Base-by-base conservation (phyloP, 2,888 invertebrate genomes). In the Melieria picta region DNA sequence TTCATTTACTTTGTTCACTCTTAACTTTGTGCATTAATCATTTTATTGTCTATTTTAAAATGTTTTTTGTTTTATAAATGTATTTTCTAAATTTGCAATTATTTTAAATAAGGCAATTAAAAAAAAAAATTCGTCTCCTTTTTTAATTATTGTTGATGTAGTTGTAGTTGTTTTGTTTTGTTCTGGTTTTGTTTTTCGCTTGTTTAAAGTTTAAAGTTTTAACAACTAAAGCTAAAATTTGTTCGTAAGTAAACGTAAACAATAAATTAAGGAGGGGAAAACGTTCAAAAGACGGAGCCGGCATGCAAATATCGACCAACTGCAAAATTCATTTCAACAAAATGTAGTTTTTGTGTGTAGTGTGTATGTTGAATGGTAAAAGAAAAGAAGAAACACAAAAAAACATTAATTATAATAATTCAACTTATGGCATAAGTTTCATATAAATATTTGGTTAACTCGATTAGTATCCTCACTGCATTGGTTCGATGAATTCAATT, bases 291-390 rank as follows among this genome's bases (percentile, higher is more conserved):
- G 84, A 87, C 87, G 87, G 87, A 87, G 86, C 87, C 87, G 84
- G 87, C 87, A 87, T 87, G 87, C 87, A 87, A 87, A 86, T 84
- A 87, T 85, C 87, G 87, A 87, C 87, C 87, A 87, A 87, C 87
- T 87, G 87, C 76, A 87, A 87, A 86, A 84, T 85, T 83, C 81
- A 81, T 72, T 79, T 79, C 81, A 79, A 79, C 79, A 79, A 70
- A 67, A 60, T 42, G 69, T 67, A 69, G 61, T 63, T 48, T 64
- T 66, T 58, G n/a, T 42, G 48, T 58, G 48, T 48, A 43, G 58
- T 58, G 7, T 58, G 58, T 58, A 56, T 56, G 48, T 56, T 65
- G 45, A 45, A 52, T 52, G 43, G 52, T 58, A 67, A 60, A 67
- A 67, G 50, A 67, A 50, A 67, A 67, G 67, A 61, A 67, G 61